A percentile compares a stretch with the other conserved stretches of the same genome.
These are phyloP conservation scores for Hippoglossus stenolepis DNA, from an alignment of 2,113 vertebrate genomes.

Conservation along the genomic window DNA sequence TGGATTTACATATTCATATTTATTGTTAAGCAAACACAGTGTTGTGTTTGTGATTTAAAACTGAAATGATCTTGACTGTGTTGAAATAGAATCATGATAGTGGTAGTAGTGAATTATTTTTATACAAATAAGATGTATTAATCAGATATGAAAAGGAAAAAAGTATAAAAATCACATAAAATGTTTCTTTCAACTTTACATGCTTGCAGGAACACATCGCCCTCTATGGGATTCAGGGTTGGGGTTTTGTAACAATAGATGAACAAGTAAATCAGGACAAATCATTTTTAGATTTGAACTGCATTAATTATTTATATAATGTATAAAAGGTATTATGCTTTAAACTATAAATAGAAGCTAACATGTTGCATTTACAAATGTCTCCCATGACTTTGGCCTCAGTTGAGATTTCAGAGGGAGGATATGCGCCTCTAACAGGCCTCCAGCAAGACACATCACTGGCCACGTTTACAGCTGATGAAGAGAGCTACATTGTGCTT, in stretches of 20 bases:
- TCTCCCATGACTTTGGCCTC: background rate
- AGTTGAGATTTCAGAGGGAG: constrained; percentile 43
- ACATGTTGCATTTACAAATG: background rate
- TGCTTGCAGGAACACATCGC: background rate
- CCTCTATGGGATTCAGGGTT: background rate
- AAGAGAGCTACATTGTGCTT: constrained; percentile 59
- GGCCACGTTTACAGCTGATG: constrained; percentile 12
- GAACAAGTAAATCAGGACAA: background rate
- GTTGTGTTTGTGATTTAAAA: too few relatives aligned
- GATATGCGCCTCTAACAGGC: constrained; percentile 74
- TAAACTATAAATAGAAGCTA: background rate
- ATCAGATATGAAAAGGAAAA: background rate
- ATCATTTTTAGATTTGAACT: background rate
- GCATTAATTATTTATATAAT: background rate
- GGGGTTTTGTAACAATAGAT: background rate
- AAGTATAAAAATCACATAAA: background rate
- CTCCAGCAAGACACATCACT: constrained; percentile 20
- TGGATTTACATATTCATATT: background rate
- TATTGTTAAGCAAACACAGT: background rate
- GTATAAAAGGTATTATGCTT: too few relatives aligned
- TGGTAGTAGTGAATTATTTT: background rate
- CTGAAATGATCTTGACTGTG: too few relatives aligned
- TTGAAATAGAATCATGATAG: background rate
- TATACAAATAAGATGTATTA: too few relatives aligned
- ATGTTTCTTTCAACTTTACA: too few relatives aligned